phyloP scores from a whole-genome alignment of 2,888 invertebrate genomes.

The Cataglyphis rosenhaueri region DNA sequence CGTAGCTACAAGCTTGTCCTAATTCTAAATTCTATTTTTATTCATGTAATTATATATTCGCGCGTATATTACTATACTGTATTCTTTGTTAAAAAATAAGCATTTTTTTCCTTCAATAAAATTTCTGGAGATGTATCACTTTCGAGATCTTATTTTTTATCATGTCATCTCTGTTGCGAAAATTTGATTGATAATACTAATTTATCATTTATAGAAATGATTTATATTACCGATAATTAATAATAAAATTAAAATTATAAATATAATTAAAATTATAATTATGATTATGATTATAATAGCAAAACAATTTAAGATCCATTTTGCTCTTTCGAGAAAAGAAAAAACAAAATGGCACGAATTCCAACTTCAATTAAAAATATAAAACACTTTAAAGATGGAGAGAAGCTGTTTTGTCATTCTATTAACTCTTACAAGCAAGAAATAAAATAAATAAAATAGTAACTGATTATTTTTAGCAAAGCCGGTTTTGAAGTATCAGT shows the following conservation, averaged over 20 bases:
- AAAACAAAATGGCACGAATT: background rate
- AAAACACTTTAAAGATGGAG: background rate
- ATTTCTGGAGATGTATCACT: background rate
- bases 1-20: background rate
- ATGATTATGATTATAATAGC: background rate
- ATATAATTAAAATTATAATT: background rate
- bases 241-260: background rate
- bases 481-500: conserved; percentile 11
- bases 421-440: background rate
- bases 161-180: background rate
- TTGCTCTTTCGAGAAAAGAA: background rate
- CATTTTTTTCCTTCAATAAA: background rate
- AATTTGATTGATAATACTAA: background rate
- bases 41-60: background rate
- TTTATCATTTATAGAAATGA: background rate
- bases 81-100: background rate
- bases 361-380: background rate
- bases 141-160: background rate
- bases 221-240: too few species aligned
- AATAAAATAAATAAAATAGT: conserved; percentile 17
- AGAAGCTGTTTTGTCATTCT: background rate
- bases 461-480: background rate
- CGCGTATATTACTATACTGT: background rate
- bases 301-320: background rate
- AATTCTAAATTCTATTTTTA: background rate